Evolutionary conservation across 2,888 invertebrate species (phyloP).

Genomic region (Hoplodrina blanda): DNA sequence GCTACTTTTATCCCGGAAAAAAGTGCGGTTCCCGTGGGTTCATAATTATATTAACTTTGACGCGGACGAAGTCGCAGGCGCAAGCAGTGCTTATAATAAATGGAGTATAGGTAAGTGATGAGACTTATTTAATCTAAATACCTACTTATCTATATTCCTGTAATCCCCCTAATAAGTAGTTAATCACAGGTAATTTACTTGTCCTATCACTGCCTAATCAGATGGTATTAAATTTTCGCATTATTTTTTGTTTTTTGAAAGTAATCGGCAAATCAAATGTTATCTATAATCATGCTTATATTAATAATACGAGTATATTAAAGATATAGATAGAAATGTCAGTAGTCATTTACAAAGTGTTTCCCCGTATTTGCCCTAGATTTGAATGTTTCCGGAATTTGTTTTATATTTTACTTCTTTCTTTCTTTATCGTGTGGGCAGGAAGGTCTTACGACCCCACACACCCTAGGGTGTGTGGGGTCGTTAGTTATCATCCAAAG

Average conservation of each 20-base stretch:
- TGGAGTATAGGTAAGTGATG: too few relatives aligned
- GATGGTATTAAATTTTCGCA: background rate
- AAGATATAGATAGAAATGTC: background rate
- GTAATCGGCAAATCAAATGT: background rate
- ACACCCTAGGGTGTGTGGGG: too few relatives aligned
- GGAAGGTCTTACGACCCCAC: too few relatives aligned
- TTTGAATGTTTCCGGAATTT: background rate
- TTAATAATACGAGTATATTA: background rate
- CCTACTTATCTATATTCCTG: constrained; percentile 9
- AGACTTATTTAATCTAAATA: background rate
- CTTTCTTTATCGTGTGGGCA: too few relatives aligned
- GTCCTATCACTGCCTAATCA: constrained; percentile 5
- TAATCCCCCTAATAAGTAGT: constrained; percentile 6
- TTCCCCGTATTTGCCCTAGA: constrained; percentile 20
- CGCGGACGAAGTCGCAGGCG: too few relatives aligned
- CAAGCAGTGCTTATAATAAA: too few relatives aligned
- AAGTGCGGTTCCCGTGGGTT: too few relatives aligned
- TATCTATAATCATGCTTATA: too few relatives aligned
- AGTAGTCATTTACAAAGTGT: background rate
- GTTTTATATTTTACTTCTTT: too few relatives aligned
- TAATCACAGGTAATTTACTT: constrained; percentile 3
- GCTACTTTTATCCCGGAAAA: too few relatives aligned
- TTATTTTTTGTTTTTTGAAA: constrained; percentile 1
- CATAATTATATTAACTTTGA: too few relatives aligned
- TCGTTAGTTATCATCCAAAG: too few relatives aligned